Evolutionary conservation across 2,888 invertebrate genomes (phyloP).

Genomic region (Philereme transversata): DNA sequence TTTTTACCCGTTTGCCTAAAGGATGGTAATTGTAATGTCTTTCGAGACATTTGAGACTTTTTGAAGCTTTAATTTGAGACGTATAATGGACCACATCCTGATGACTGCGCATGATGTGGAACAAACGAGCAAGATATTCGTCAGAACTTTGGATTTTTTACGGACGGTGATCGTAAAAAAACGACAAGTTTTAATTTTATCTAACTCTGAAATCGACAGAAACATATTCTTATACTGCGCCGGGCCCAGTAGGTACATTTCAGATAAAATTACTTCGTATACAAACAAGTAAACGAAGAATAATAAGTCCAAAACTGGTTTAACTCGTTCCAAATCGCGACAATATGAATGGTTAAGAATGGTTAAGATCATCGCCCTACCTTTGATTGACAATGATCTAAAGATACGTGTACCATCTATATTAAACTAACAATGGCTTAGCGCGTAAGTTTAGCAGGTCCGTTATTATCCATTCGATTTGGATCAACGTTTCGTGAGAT

Average conservation of each 20-base stretch:
- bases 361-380: conserved; percentile 52
- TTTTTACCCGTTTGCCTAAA: not conserved
- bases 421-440: conserved; percentile 40
- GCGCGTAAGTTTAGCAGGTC: conserved; percentile 42
- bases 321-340: conserved; percentile 44
- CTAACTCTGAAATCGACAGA: conserved; percentile 40
- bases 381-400: conserved; percentile 57
- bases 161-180: conserved; percentile 32
- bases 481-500: conserved; percentile 62
- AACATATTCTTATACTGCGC: conserved; percentile 1
- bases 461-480: conserved; percentile 65
- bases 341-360: conserved; percentile 47
- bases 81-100: conserved; percentile 32
- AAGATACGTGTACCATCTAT: conserved; percentile 42
- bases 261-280: conserved; percentile 15
- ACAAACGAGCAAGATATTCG: conserved; percentile 33
- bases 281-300: conserved; percentile 19
- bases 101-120: conserved; percentile 35
- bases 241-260: conserved; percentile 1
- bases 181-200: conserved; percentile 35
- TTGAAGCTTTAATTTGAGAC: not conserved
- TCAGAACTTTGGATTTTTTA: conserved; percentile 32
- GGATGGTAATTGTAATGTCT: not conserved
- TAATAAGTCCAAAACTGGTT: conserved; percentile 46
- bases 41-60: not conserved